These are phyloP conservation scores for Datnioides undecimradiatus DNA, from an alignment of 2,113 vertebrate genomes.

Conservation along the genomic window DNA sequence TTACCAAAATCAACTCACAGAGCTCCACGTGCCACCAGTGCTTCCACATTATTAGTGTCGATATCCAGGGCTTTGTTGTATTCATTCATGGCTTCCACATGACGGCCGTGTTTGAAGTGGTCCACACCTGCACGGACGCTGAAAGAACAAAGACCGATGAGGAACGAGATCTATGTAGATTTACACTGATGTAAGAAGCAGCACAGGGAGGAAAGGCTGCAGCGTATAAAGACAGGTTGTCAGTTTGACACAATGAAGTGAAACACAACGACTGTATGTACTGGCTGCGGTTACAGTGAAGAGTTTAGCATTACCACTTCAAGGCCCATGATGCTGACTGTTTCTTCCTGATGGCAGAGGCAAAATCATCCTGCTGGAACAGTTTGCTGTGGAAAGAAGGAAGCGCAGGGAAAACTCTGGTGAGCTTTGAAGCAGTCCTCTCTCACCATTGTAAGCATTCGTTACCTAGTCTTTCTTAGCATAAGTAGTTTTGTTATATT, in stretches of 20 bases:
- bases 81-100: constrained; percentile 98
- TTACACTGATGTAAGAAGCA: background rate
- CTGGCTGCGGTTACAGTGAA: background rate
- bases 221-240: background rate
- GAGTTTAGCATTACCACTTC: constrained; percentile 88
- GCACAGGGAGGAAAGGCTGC: background rate
- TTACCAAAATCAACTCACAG: constrained; percentile 86
- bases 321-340: constrained; percentile 97
- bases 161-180: background rate
- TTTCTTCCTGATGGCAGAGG: constrained; percentile 90
- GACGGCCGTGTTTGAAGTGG: constrained; percentile 93
- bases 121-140: constrained; percentile 96
- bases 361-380: constrained; percentile 94
- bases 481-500: no score
- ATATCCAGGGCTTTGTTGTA: constrained; percentile 98
- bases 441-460: background rate
- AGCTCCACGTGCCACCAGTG: constrained; percentile 96
- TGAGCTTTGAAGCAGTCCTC: background rate
- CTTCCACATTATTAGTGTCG: constrained; percentile 94
- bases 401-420: background rate
- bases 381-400: constrained; percentile 85
- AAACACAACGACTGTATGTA: background rate
- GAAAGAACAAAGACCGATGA: background rate
- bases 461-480: no score
- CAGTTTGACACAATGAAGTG: background rate